Evolutionary conservation across 2,113 vertebrate genomes (phyloP).

Genomic region (Mastomys coucha): DNA sequence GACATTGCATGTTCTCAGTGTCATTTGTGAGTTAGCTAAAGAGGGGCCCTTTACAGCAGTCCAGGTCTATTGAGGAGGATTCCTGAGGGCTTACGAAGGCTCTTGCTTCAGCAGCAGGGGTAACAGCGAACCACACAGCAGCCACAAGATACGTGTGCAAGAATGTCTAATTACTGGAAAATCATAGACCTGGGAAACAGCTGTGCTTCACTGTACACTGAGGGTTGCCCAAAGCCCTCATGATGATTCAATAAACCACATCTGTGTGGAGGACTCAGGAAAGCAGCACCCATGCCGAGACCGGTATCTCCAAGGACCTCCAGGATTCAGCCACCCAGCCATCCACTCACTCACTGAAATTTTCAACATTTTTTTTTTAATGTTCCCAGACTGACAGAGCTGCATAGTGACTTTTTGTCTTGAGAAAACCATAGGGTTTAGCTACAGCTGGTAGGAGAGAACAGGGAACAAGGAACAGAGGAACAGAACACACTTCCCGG

Average conservation of each 20-base stretch:
- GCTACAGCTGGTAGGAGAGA: not conserved
- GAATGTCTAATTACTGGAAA: conserved; percentile 67
- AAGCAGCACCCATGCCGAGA: not conserved
- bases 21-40: conserved; percentile 56
- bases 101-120: conserved; percentile 67
- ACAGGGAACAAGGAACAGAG: not conserved
- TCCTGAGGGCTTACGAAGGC: conserved; percentile 32
- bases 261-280: not conserved
- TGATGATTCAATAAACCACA: not conserved
- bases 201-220: not conserved
- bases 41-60: conserved; percentile 23
- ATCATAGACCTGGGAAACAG: conserved; percentile 40
- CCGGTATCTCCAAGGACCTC: not conserved
- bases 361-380: not conserved
- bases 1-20: conserved; percentile 62
- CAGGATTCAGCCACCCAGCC: not conserved
- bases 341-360: not conserved
- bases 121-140: conserved; percentile 53
- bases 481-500: no score
- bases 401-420: not conserved
- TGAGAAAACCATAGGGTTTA: not conserved
- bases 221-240: not conserved
- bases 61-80: not conserved
- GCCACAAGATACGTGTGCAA: conserved; percentile 3
- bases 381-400: not conserved